These are phyloP conservation scores for Malurus elegans DNA, from an alignment of 2,113 vertebrate genomes.

Conservation along the genomic window DNA sequence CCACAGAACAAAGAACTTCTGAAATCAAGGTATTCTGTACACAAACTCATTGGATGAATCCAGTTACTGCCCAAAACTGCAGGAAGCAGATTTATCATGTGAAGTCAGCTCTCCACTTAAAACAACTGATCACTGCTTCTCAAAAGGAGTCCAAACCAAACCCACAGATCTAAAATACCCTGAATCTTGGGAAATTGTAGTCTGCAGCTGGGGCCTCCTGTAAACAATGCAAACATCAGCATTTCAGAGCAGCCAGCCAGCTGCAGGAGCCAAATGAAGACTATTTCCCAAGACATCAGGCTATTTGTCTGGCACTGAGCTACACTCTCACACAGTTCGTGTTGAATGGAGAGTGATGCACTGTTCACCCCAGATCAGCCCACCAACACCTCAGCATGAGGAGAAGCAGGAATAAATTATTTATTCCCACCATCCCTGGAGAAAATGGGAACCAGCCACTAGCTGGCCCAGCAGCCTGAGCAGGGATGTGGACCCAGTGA, in stretches of 20 bases:
- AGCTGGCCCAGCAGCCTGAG: neutral
- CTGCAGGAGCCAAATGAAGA: neutral
- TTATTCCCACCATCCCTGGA: neutral
- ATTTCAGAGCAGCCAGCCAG: slow-evolving; percentile 18
- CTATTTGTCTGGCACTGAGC: neutral
- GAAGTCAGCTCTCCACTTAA: neutral
- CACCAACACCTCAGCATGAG: neutral
- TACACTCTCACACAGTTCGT: neutral
- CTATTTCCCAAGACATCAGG: neutral
- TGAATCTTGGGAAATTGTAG: neutral
- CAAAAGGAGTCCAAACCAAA: neutral
- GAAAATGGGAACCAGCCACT: neutral
- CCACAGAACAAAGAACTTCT: neutral
- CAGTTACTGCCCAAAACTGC: neutral
- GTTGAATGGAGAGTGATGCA: neutral
- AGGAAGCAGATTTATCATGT: neutral
- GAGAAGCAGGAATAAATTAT: neutral
- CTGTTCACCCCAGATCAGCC: neutral
- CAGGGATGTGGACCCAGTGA: neutral
- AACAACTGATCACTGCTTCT: neutral
- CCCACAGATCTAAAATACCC: slow-evolving; percentile 4
- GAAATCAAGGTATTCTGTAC: neutral
- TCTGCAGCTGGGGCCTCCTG: neutral
- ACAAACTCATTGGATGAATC: neutral
- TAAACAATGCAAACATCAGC: slow-evolving; percentile 10